A percentile compares a stretch with the other conserved stretches of the same genome.
Conservation (phyloP, 2,888 invertebrate genomes). For the Drosophila greeni region DNA sequence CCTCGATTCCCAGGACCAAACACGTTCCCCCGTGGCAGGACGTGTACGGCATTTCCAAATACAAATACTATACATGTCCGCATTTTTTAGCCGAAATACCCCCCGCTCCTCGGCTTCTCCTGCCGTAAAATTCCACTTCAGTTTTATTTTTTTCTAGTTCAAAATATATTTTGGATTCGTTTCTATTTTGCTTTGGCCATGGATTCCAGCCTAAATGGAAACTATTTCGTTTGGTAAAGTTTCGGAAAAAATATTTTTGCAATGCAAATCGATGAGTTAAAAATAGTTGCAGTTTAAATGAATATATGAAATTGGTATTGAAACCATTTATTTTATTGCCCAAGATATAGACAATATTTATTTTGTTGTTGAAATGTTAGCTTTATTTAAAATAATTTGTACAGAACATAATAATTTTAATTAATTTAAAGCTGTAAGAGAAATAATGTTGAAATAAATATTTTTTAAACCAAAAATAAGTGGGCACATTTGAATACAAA, state of each 20-base stretch:
- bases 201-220: conserved; percentile 25
- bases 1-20: conserved; percentile 50
- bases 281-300: conserved; percentile 5
- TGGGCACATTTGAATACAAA: too few species aligned
- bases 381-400: background rate
- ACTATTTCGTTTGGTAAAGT: conserved; percentile 22
- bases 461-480: too few species aligned
- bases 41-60: conserved; percentile 66
- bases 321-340: background rate
- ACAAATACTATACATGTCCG: conserved; percentile 54
- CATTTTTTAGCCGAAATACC: conserved; percentile 57
- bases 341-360: background rate
- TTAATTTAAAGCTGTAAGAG: too few species aligned
- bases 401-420: too few species aligned
- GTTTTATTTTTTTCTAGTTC: conserved; percentile 20
- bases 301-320: background rate
- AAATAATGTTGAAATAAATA: background rate
- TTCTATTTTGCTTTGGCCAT: conserved; percentile 40
- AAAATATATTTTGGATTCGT: conserved; percentile 32
- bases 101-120: background rate
- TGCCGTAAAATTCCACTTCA: conserved; percentile 21
- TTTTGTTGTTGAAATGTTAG: background rate
- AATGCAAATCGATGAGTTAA: background rate
- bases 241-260: conserved; percentile 1
- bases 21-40: conserved; percentile 61